Conservation (phyloP, 1,140 invertebrate genomes). For the Scaptomyza pallida region DNA sequence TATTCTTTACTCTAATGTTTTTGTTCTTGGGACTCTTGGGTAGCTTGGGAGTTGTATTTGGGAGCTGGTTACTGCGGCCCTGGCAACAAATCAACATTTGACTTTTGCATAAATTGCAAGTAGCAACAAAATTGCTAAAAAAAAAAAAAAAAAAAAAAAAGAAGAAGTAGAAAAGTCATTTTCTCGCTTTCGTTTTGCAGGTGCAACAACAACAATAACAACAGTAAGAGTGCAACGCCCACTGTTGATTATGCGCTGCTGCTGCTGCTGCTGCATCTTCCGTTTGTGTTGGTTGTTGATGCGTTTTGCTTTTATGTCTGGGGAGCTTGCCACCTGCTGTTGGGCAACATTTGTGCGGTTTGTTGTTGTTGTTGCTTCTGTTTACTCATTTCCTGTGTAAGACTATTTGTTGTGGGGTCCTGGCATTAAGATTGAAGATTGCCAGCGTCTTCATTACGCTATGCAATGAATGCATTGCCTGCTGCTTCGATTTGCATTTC, state of each 20-base stretch:
- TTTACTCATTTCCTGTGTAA: slow-evolving; percentile 53
- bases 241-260: slow-evolving; percentile 36
- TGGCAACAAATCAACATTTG: slow-evolving; percentile 79
- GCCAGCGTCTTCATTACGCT: slow-evolving; percentile 28
- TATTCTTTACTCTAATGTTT: background rate
- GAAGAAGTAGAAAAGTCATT: slow-evolving; percentile 73
- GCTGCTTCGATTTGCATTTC: slow-evolving; percentile 70
- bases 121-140: slow-evolving; percentile 75
- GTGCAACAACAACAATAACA: slow-evolving; percentile 33
- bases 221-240: background rate
- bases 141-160: slow-evolving; percentile 32
- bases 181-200: slow-evolving; percentile 77
- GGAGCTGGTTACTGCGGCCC: slow-evolving; percentile 8
- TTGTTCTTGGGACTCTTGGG: slow-evolving; percentile 4
- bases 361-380: slow-evolving; percentile 64
- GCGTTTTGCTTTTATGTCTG: slow-evolving; percentile 20
- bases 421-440: slow-evolving; percentile 7
- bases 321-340: slow-evolving; percentile 33
- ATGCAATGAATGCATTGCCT: slow-evolving; percentile 43
- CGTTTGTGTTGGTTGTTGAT: slow-evolving; percentile 52
- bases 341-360: slow-evolving; percentile 39
- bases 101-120: slow-evolving; percentile 82
- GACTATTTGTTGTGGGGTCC: background rate
- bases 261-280: background rate
- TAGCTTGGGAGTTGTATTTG: background rate